These are phyloP conservation scores for Chaetogeoica ovagalla DNA, from an alignment of 2,888 invertebrate species.

Conservation along the genomic window DNA sequence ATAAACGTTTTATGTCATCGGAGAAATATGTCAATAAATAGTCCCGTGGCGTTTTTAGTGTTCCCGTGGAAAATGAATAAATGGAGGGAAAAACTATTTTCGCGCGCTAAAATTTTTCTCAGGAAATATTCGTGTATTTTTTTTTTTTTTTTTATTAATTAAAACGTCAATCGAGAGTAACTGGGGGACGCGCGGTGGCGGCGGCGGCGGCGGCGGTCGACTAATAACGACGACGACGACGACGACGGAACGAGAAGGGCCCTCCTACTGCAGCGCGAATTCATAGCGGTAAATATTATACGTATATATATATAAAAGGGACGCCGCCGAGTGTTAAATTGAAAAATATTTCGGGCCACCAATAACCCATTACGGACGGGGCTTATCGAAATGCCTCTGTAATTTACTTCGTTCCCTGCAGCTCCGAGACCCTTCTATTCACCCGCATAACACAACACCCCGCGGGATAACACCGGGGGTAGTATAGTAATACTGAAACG, in stretches of 20 bases:
- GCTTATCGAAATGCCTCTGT: slow-evolving; percentile 50
- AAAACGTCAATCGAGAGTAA: no score
- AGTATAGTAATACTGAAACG: background rate
- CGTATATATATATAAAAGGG: background rate
- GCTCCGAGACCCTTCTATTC: background rate
- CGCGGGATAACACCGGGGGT: background rate
- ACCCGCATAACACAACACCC: background rate
- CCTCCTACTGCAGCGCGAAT: background rate
- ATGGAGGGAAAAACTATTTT: no score
- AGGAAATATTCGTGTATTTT: no score
- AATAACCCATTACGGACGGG: slow-evolving; percentile 47
- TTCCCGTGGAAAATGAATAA: no score
- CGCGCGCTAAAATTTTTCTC: no score
- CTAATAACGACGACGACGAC: no score
- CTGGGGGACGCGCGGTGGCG: no score
- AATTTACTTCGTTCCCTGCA: slow-evolving; percentile 25
- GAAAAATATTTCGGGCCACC: slow-evolving; percentile 49
- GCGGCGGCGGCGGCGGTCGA: background rate
- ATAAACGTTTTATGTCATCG: no score
- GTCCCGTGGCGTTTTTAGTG: no score
- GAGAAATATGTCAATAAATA: no score
- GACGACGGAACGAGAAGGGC: background rate
- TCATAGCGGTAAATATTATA: background rate
- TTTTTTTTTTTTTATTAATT: no score
- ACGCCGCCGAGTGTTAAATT: slow-evolving; percentile 47